These are phyloP conservation scores for Lycorma delicatula DNA, from an alignment of 1,140 invertebrate species.

Conservation along the genomic window DNA sequence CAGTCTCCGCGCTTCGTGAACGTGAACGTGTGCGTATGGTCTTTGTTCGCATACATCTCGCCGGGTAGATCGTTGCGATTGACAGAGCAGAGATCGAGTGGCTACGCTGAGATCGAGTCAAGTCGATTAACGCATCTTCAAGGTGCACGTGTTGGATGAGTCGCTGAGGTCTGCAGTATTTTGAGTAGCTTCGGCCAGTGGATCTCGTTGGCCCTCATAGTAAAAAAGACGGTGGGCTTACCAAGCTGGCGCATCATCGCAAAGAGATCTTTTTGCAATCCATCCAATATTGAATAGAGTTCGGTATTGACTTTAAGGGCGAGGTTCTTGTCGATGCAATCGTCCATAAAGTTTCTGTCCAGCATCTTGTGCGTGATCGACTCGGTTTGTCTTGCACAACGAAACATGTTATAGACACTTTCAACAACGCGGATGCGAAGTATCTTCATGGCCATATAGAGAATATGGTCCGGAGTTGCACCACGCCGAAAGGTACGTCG, in stretches of 20 bases:
- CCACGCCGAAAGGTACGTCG: slow-evolving; percentile 22
- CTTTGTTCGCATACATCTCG: not conserved
- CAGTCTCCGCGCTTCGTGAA: not conserved
- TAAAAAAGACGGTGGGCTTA: too few relatives aligned
- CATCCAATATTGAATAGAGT: slow-evolving; percentile 18
- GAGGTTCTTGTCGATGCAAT: slow-evolving; percentile 24
- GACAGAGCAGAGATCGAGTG: too few relatives aligned
- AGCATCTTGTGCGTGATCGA: slow-evolving; percentile 23
- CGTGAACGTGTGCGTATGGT: not conserved
- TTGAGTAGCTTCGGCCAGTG: too few relatives aligned
- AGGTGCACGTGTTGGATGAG: too few relatives aligned
- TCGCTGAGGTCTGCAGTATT: too few relatives aligned
- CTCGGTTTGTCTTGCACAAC: slow-evolving; percentile 23
- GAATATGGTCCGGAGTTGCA: slow-evolving; percentile 23
- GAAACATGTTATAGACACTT: slow-evolving; percentile 22
- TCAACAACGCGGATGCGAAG: slow-evolving; percentile 21
- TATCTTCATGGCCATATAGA: slow-evolving; percentile 29
- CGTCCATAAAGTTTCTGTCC: slow-evolving; percentile 19
- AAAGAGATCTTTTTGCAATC: slow-evolving; percentile 36
- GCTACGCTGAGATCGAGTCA: too few relatives aligned
- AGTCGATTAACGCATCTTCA: too few relatives aligned
- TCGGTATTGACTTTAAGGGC: slow-evolving; percentile 21
- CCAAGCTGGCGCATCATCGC: too few relatives aligned
- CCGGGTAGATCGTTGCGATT: too few relatives aligned
- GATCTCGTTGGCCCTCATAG: too few relatives aligned